Conservation (phyloP, 2,113 vertebrate species). For the Amphilophus citrinellus region DNA sequence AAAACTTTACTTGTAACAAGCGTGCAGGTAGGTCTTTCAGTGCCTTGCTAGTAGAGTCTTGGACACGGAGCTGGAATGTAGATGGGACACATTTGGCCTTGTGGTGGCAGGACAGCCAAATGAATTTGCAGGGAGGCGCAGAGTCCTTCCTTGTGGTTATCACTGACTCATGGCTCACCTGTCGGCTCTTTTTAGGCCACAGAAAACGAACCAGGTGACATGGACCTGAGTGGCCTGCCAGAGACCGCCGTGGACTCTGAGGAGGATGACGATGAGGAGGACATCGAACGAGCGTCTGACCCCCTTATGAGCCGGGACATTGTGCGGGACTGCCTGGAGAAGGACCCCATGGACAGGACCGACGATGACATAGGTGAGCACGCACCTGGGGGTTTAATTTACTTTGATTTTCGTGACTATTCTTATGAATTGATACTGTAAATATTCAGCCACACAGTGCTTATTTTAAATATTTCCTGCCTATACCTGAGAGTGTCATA, state of each 20-base stretch:
- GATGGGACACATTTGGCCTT: background rate
- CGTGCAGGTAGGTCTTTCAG: background rate
- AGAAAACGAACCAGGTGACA: conserved; percentile 97
- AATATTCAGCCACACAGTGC: background rate
- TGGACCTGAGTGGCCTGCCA: conserved; percentile 98
- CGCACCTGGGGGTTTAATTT: background rate
- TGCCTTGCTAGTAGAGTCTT: background rate
- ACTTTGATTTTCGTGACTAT: background rate
- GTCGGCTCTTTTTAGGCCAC: conserved; percentile 85
- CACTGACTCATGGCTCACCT: background rate
- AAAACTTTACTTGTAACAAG: background rate
- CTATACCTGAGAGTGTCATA: background rate
- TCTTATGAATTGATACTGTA: background rate
- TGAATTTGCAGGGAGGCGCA: background rate
- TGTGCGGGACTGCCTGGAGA: conserved; percentile 97
- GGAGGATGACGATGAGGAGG: conserved; percentile 98
- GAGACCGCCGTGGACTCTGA: conserved; percentile 99
- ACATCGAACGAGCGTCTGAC: conserved; percentile 95
- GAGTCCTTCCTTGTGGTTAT: background rate
- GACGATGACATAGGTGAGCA: conserved; percentile 97
- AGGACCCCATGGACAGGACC: conserved; percentile 97
- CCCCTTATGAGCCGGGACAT: conserved; percentile 98
- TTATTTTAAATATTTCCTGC: background rate
- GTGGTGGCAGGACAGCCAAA: background rate
- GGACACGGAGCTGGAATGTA: background rate